Conservation (phyloP, 2,797 vertebrate species). For the Pipistrellus pipistrellus region DNA sequence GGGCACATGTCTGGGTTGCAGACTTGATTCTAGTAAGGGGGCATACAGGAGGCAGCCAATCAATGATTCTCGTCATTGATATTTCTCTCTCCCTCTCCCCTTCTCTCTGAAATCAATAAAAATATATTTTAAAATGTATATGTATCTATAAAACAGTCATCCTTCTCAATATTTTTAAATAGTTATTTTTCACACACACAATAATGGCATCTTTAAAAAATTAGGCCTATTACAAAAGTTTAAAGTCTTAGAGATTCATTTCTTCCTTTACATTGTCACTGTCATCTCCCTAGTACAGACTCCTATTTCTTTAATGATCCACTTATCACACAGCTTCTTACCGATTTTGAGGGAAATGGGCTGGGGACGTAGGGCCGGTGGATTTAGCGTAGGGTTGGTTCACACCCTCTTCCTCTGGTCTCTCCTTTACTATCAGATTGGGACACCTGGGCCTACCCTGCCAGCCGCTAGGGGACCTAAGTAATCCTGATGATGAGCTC, state of each 20-base stretch:
- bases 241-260: conserved; percentile 1
- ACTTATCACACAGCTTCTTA: background rate
- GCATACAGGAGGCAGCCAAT: no score
- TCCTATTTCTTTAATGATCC: background rate
- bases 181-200: background rate
- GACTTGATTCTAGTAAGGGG: no score
- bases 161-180: background rate
- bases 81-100: no score
- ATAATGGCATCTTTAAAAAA: background rate
- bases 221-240: background rate
- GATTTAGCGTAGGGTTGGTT: background rate
- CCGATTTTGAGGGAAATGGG: background rate
- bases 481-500: conserved; percentile 26
- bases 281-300: background rate
- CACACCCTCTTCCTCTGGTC: background rate
- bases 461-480: conserved; percentile 63
- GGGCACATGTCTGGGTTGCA: no score
- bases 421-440: background rate
- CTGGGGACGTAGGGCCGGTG: background rate
- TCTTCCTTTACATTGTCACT: background rate
- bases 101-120: no score
- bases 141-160: background rate
- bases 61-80: no score
- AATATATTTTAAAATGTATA: no score
- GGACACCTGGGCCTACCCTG: background rate